These are phyloP conservation scores for Automeris io DNA, from an alignment of 2,888 invertebrate species.

Conservation along the genomic window DNA sequence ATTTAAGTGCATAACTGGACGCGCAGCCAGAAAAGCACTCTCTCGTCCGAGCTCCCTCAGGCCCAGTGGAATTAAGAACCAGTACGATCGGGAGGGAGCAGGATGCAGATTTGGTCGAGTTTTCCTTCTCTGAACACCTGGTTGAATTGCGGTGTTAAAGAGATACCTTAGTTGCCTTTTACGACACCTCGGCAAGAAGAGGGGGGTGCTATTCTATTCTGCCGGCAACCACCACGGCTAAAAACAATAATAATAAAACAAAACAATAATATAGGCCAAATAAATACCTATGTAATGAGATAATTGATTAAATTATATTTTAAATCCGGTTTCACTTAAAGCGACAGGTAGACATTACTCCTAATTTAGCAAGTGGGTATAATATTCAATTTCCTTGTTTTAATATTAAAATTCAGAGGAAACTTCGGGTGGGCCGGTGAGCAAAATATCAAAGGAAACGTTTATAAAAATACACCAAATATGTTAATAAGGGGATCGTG, in stretches of 20 bases:
- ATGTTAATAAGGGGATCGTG: neutral
- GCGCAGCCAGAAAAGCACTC: too few relatives aligned
- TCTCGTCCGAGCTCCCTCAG: too few relatives aligned
- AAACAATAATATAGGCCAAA: neutral
- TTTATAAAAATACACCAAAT: neutral
- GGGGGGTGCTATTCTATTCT: too few relatives aligned
- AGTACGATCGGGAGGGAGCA: too few relatives aligned
- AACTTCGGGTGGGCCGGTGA: neutral
- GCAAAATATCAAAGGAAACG: neutral
- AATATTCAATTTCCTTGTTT: constrained; percentile 7
- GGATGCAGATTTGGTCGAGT: too few relatives aligned
- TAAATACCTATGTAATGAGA: constrained; percentile 1
- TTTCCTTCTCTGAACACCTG: too few relatives aligned
- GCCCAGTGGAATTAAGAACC: too few relatives aligned
- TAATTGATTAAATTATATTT: constrained; percentile 8
- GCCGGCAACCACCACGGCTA: too few relatives aligned
- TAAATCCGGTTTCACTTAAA: constrained; percentile 9
- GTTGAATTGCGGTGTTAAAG: too few relatives aligned
- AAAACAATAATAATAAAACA: neutral
- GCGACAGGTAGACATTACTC: constrained; percentile 2
- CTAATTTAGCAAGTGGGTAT: constrained; percentile 3
- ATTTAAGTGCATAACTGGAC: too few relatives aligned
- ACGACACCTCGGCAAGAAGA: too few relatives aligned
- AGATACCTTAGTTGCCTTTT: too few relatives aligned
- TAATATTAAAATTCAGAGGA: constrained; percentile 5